A percentile compares a stretch with the other conserved stretches of the same genome.
These are phyloP conservation scores for Hyperoplus lanceolatus DNA, from an alignment of 2,797 vertebrate genomes.

Conservation along the genomic window DNA sequence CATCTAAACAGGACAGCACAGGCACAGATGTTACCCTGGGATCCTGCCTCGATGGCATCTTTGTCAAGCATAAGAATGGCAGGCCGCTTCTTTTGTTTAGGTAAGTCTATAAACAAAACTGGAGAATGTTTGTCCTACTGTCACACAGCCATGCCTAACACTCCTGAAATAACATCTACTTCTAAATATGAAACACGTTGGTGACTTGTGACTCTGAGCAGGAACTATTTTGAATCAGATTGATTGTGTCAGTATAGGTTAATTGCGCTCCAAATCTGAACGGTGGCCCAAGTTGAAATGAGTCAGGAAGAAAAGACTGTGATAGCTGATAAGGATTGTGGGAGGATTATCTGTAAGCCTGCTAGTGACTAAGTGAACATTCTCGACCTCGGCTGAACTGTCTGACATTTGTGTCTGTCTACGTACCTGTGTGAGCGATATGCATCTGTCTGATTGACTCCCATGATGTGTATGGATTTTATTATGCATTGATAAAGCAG, in stretches of 20 bases:
- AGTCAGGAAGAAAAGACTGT: constrained; percentile 40
- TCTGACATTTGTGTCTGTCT: constrained; percentile 1
- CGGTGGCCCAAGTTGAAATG: constrained; percentile 38
- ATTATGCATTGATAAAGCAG: constrained; percentile 23
- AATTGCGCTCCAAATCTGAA: constrained; percentile 31
- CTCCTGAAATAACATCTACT: constrained; percentile 10
- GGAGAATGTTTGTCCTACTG: background rate
- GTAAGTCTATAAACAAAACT: constrained; percentile 74
- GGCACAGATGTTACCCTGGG: constrained; percentile 93
- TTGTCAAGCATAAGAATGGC: constrained; percentile 96
- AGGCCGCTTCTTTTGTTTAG: constrained; percentile 92
- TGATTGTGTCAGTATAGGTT: constrained; percentile 4
- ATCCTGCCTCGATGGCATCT: constrained; percentile 96
- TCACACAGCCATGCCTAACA: background rate
- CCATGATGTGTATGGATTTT: constrained; percentile 8
- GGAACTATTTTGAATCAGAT: constrained; percentile 28
- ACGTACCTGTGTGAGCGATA: constrained; percentile 21
- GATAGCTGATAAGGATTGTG: constrained; percentile 27
- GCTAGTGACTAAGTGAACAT: constrained; percentile 33
- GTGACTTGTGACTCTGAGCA: constrained; percentile 16
- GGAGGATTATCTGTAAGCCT: constrained; percentile 20
- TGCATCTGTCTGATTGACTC: constrained; percentile 14
- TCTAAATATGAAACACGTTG: constrained; percentile 10
- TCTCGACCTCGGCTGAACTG: constrained; percentile 19
- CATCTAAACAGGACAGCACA: constrained; percentile 91